Percentiles rank a stretch among this genome's conserved stretches.
Evolutionary conservation across 2,797 vertebrate genomes (phyloP).

Genomic region (Sebastes itinus): DNA sequence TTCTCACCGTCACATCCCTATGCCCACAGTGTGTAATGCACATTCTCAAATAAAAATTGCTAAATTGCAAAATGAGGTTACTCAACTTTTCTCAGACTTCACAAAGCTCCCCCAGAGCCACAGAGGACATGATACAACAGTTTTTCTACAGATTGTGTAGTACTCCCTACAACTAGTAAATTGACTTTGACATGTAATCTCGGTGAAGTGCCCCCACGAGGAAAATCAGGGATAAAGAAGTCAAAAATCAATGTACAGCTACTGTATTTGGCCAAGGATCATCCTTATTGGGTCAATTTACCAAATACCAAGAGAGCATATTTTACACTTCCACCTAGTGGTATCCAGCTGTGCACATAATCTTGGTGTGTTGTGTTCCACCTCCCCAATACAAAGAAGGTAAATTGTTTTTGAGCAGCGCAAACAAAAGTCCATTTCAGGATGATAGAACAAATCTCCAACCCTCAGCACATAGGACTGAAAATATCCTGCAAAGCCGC

Average conservation of each 20-base stretch:
- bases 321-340: not conserved
- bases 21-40: not conserved
- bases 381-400: not conserved
- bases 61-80: not conserved
- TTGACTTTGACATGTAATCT: not conserved
- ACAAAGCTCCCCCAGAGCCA: not conserved
- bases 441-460: not conserved
- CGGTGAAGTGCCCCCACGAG: not conserved
- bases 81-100: not conserved
- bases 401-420: not conserved
- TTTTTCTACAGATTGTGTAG: not conserved
- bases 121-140: not conserved
- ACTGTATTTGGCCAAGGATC: not conserved
- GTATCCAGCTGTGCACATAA: not conserved
- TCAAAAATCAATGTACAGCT: conserved; percentile 13
- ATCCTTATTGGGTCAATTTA: not conserved
- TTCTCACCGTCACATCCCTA: not conserved
- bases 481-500: not conserved
- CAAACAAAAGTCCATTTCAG: not conserved
- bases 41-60: not conserved
- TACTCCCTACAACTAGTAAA: not conserved
- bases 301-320: not conserved
- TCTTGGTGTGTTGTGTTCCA: not conserved
- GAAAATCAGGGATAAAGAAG: not conserved
- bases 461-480: not conserved